A percentile compares a stretch with the other conserved stretches of the same genome.
These are phyloP conservation scores for Ursus arctos DNA, from an alignment of 2,113 vertebrate species.

Conservation along the genomic window DNA sequence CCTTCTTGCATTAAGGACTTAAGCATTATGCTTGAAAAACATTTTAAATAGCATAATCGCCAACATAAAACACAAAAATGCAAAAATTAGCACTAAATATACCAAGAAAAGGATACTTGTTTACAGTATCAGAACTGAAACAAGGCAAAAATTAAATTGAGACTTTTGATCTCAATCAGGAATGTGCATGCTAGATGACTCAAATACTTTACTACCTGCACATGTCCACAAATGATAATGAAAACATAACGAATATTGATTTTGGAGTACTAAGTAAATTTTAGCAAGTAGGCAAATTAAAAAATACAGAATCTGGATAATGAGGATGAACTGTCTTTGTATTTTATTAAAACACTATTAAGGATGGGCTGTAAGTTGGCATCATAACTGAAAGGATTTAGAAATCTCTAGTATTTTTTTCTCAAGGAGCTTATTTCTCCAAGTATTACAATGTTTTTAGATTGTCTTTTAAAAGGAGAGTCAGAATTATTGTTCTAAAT, in stretches of 20 bases:
- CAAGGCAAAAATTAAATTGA: background rate
- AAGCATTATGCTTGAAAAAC: background rate
- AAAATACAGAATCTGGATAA: background rate
- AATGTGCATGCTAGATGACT: background rate
- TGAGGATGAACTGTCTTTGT: background rate
- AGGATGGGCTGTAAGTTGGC: background rate
- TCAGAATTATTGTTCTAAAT: background rate
- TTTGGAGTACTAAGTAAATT: background rate
- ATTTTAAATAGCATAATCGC: background rate
- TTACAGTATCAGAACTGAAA: background rate
- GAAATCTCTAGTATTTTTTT: background rate
- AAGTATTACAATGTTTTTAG: background rate
- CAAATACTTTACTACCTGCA: background rate
- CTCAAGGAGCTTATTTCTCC: conserved; percentile 2
- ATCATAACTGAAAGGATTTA: background rate
- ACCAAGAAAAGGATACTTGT: background rate
- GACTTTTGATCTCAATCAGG: background rate
- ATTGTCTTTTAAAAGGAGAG: conserved; percentile 1
- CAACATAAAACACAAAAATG: background rate
- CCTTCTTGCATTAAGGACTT: background rate
- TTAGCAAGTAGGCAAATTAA: background rate
- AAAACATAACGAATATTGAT: background rate
- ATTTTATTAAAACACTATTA: background rate
- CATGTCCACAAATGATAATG: background rate
- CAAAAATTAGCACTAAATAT: background rate